Percentiles rank a stretch among this genome's conserved stretches.
Evolutionary conservation across 1,140 invertebrate species (phyloP).

Genomic region (Laupala kohalensis): DNA sequence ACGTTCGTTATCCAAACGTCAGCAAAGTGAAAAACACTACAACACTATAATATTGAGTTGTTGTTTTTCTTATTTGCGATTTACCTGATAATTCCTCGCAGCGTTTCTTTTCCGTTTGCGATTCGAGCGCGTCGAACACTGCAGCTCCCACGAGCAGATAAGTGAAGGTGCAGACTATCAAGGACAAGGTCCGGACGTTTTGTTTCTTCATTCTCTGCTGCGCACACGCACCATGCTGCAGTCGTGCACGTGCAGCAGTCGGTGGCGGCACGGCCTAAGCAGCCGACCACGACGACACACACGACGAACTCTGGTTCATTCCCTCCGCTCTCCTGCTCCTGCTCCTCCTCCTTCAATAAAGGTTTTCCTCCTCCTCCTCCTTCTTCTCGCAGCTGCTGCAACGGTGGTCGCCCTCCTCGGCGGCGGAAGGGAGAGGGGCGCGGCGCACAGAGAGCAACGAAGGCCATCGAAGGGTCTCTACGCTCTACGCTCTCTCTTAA

Average conservation of each 20-base stretch:
- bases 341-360: not conserved
- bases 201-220: slow-evolving; percentile 72
- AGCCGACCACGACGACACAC: not conserved
- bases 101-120: slow-evolving; percentile 78
- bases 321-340: not conserved
- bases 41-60: too few relatives aligned
- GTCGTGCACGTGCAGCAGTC: not conserved
- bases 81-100: slow-evolving; percentile 70
- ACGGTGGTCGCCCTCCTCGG: too few relatives aligned
- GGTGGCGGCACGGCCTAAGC: not conserved
- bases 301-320: not conserved
- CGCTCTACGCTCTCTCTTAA: too few relatives aligned
- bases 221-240: slow-evolving; percentile 11
- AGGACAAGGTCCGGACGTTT: slow-evolving; percentile 95
- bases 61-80: too few relatives aligned
- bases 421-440: too few relatives aligned
- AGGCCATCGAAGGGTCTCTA: too few relatives aligned
- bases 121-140: slow-evolving; percentile 96
- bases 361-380: not conserved
- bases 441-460: too few relatives aligned
- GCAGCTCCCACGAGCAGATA: slow-evolving; percentile 97
- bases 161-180: slow-evolving; percentile 98
- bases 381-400: too few relatives aligned
- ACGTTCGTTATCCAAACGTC: too few relatives aligned
- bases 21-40: too few relatives aligned